Conservation (phyloP, 1,140 invertebrate species). For the Cheumatopsyche charites region DNA sequence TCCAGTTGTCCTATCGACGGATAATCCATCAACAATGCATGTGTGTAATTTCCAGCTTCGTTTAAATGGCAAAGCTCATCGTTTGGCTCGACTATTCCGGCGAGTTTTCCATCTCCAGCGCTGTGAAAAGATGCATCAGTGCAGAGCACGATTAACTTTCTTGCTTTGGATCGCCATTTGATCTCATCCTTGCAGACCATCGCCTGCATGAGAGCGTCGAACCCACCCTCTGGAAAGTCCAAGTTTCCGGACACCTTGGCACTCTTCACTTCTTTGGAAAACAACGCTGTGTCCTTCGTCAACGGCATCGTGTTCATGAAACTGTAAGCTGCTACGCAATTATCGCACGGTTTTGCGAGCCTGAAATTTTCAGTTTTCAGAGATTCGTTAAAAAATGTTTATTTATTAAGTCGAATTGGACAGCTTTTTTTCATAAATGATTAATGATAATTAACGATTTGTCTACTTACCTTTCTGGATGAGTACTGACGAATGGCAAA, state of each 20-base stretch:
- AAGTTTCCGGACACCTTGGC: slow-evolving; percentile 70
- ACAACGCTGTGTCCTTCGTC: slow-evolving; percentile 70
- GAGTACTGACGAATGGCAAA: slow-evolving; percentile 9
- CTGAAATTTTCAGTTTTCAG: slow-evolving; percentile 55
- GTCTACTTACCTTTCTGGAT: neutral
- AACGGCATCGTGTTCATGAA: slow-evolving; percentile 85
- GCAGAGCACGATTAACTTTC: slow-evolving; percentile 67
- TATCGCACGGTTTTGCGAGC: slow-evolving; percentile 70
- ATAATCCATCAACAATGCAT: slow-evolving; percentile 69
- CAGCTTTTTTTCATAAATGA: too few relatives aligned
- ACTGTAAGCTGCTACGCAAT: slow-evolving; percentile 85
- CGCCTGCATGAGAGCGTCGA: slow-evolving; percentile 82
- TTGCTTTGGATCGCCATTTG: slow-evolving; percentile 67
- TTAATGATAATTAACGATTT: too few relatives aligned
- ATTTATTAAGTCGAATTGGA: too few relatives aligned
- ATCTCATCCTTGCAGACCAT: slow-evolving; percentile 68
- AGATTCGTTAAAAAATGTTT: neutral
- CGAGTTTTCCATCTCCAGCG: slow-evolving; percentile 74
- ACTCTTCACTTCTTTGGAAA: slow-evolving; percentile 64
- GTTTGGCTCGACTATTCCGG: slow-evolving; percentile 84
- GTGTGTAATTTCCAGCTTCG: slow-evolving; percentile 68
- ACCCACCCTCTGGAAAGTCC: slow-evolving; percentile 77
- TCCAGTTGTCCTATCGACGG: slow-evolving; percentile 71
- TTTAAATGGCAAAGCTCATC: slow-evolving; percentile 83
- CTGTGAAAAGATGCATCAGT: slow-evolving; percentile 68